phyloP scores from a whole-genome alignment of 2,113 vertebrate genomes.

The Scomber scombrus region DNA sequence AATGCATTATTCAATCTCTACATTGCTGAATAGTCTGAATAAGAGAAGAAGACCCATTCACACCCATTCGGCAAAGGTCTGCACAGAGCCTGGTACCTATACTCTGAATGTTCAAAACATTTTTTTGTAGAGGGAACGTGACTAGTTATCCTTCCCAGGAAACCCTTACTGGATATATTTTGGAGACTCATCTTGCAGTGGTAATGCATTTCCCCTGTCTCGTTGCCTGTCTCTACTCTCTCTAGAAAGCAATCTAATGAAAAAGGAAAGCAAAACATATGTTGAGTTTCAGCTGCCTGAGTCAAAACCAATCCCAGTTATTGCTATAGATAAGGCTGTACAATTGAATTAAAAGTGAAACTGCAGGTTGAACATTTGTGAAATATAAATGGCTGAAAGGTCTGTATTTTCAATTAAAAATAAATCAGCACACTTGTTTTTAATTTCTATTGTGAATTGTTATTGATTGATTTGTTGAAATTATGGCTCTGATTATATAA shows the following conservation, averaged over 20 bases:
- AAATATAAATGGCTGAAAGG: neutral
- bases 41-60: constrained; percentile 51
- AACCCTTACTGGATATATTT: constrained; percentile 43
- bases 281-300: constrained; percentile 29
- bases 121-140: constrained; percentile 34
- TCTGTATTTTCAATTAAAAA: neutral
- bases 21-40: constrained; percentile 33
- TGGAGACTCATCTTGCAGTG: constrained; percentile 53
- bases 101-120: constrained; percentile 48
- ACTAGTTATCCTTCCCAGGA: constrained; percentile 38
- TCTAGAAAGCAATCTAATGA: constrained; percentile 34
- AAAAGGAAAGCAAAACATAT: constrained; percentile 38
- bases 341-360: constrained; percentile 48
- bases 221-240: constrained; percentile 14
- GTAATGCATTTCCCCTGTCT: constrained; percentile 50
- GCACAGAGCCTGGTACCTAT: constrained; percentile 47
- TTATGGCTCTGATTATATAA: too few relatives aligned
- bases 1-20: constrained; percentile 71
- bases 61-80: constrained; percentile 52
- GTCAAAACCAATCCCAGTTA: constrained; percentile 47
- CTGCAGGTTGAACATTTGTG: constrained; percentile 2
- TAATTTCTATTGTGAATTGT: neutral
- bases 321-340: constrained; percentile 22
- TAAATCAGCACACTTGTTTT: neutral
- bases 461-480: neutral